A percentile compares a stretch with the other conserved stretches of the same genome.
Evolutionary conservation across 2,113 vertebrate genomes (phyloP).

Genomic region (Prionailurus bengalensis): DNA sequence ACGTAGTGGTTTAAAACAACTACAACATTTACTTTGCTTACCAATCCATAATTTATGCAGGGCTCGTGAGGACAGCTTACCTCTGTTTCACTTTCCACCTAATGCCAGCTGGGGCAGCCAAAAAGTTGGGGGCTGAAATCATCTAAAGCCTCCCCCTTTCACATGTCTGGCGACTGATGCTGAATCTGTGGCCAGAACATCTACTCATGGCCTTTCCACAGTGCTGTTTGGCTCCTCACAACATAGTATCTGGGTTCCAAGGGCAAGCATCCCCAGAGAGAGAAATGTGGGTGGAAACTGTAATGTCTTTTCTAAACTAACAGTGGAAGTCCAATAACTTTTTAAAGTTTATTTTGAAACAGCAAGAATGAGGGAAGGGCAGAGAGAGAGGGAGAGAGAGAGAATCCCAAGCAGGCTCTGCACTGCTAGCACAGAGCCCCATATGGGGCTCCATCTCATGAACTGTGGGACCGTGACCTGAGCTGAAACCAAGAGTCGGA

Average conservation of each 20-base stretch:
- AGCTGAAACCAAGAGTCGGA: too few relatives aligned
- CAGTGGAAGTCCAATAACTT: not conserved
- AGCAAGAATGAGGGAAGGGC: too few relatives aligned
- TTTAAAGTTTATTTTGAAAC: too few relatives aligned
- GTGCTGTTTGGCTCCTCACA: not conserved
- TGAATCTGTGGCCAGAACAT: not conserved
- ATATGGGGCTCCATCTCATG: too few relatives aligned
- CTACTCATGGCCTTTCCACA: not conserved
- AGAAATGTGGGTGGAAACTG: not conserved
- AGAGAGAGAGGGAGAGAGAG: too few relatives aligned
- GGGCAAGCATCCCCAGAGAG: not conserved
- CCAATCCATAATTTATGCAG: not conserved
- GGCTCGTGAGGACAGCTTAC: not conserved
- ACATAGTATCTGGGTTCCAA: not conserved
- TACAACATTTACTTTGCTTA: not conserved
- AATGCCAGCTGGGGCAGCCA: not conserved
- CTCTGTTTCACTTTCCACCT: not conserved
- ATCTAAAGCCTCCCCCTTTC: not conserved
- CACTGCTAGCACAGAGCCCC: too few relatives aligned
- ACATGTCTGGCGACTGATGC: not conserved
- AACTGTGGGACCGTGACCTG: too few relatives aligned
- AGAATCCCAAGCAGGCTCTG: too few relatives aligned
- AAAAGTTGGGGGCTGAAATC: not conserved
- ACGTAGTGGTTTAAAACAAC: not conserved
- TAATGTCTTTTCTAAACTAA: conserved; percentile 18